phyloP scores from a whole-genome alignment of 2,888 invertebrate genomes.

The Tinea trinotella region DNA sequence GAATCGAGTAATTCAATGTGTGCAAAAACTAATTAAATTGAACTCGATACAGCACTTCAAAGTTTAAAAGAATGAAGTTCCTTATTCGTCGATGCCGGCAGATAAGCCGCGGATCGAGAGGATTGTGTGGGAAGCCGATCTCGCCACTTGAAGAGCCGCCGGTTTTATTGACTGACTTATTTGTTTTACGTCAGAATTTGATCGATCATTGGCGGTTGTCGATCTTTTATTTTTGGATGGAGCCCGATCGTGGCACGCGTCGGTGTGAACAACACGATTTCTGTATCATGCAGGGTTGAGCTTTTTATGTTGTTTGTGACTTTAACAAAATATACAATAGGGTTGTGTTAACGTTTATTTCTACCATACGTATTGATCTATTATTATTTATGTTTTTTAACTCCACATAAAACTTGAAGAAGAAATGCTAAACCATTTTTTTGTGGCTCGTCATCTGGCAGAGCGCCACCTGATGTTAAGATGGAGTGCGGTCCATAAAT shows the following conservation, averaged over 20 bases:
- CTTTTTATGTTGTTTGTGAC: neutral
- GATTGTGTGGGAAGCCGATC: conserved; percentile 15
- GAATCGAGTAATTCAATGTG: neutral
- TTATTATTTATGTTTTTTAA: neutral
- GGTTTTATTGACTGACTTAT: conserved; percentile 35
- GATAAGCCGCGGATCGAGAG: conserved; percentile 1
- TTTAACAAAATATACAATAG: neutral
- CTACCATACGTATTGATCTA: neutral
- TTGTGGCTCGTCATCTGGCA: too few relatives aligned
- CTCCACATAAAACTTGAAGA: too few relatives aligned
- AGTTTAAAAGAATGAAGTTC: neutral
- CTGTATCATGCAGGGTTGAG: neutral
- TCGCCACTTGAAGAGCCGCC: conserved; percentile 18
- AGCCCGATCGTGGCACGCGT: conserved; percentile 27
- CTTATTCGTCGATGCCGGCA: conserved; percentile 1
- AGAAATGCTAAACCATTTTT: too few relatives aligned
- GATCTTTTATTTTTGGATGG: conserved; percentile 40
- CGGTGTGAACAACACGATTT: conserved; percentile 18
- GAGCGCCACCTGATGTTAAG: too few relatives aligned
- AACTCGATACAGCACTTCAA: neutral
- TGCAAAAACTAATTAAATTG: neutral
- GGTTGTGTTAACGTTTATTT: neutral
- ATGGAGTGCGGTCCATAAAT: too few relatives aligned
- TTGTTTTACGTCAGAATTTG: conserved; percentile 64
- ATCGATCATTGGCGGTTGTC: conserved; percentile 55